phyloP scores from a whole-genome alignment of 2,113 vertebrate genomes.

The Nerophis ophidion region DNA sequence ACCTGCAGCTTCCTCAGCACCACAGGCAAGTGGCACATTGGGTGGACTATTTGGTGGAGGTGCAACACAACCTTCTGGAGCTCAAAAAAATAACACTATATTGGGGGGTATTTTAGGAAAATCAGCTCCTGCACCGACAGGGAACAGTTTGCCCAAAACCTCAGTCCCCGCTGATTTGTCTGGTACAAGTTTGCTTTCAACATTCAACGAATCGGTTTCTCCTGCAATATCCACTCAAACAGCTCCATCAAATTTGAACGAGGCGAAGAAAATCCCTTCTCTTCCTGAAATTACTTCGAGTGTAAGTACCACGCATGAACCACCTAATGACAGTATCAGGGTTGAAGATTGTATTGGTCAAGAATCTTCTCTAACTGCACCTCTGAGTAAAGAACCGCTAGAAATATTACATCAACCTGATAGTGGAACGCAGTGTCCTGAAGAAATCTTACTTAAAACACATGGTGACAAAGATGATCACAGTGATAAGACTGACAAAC shows the following conservation, averaged over 20 bases:
- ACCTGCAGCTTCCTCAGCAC: conserved; percentile 24
- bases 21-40: conserved; percentile 29
- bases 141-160: conserved; percentile 40
- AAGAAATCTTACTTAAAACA: conserved; percentile 15
- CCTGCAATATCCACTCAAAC: conserved; percentile 37
- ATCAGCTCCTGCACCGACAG: conserved; percentile 22
- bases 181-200: conserved; percentile 47
- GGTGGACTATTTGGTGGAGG: conserved; percentile 48
- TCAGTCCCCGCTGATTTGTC: conserved; percentile 41
- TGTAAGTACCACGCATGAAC: conserved; percentile 55
- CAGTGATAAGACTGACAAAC: conserved; percentile 26
- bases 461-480: conserved; percentile 10
- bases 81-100: conserved; percentile 39
- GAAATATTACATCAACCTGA: conserved; percentile 25
- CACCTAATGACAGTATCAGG: conserved; percentile 44
- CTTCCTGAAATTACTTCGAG: background rate
- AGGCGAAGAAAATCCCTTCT: conserved; percentile 27
- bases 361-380: conserved; percentile 4
- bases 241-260: conserved; percentile 54
- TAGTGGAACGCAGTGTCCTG: background rate
- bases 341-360: background rate
- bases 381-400: conserved; percentile 14
- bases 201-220: conserved; percentile 32
- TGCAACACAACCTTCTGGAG: conserved; percentile 30
- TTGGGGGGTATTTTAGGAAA: conserved; percentile 51